Conservation (phyloP, 2,888 invertebrate genomes). For the Phlogophora meticulosa region DNA sequence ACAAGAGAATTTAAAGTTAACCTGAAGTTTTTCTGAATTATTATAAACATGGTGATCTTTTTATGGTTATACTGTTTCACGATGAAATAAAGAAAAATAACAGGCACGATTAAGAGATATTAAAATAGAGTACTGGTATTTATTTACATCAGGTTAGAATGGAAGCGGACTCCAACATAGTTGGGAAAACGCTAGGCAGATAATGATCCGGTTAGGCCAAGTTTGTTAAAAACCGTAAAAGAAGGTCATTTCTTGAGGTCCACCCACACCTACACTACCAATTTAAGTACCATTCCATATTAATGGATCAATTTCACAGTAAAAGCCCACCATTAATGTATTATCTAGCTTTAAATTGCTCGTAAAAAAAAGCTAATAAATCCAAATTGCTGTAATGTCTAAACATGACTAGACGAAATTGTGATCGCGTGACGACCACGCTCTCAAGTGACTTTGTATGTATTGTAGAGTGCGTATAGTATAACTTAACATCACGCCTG, state of each 20-base stretch:
- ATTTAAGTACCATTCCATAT: slow-evolving; percentile 45
- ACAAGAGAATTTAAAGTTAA: too few relatives aligned
- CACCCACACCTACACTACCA: background rate
- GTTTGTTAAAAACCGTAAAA: background rate
- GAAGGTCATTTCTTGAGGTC: background rate
- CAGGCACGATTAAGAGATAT: too few relatives aligned
- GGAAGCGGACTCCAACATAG: too few relatives aligned
- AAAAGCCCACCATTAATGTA: slow-evolving; percentile 55
- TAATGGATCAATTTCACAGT: slow-evolving; percentile 56
- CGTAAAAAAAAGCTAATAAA: slow-evolving; percentile 60
- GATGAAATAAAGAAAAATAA: too few relatives aligned
- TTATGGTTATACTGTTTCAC: too few relatives aligned
- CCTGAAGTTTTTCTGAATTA: too few relatives aligned
- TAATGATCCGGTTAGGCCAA: background rate
- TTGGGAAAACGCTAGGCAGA: too few relatives aligned
- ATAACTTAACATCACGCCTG: too few relatives aligned
- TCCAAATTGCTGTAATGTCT: slow-evolving; percentile 61
- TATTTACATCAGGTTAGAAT: too few relatives aligned
- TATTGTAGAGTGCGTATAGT: background rate
- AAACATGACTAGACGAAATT: slow-evolving; percentile 49
- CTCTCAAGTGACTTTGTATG: slow-evolving; percentile 1
- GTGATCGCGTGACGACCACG: slow-evolving; percentile 51
- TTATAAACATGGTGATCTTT: too few relatives aligned
- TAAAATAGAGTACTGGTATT: too few relatives aligned
- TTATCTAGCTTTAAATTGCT: slow-evolving; percentile 52